phyloP scores from a whole-genome alignment of 2,113 vertebrate species.

The Ptilonorhynchus violaceus region DNA sequence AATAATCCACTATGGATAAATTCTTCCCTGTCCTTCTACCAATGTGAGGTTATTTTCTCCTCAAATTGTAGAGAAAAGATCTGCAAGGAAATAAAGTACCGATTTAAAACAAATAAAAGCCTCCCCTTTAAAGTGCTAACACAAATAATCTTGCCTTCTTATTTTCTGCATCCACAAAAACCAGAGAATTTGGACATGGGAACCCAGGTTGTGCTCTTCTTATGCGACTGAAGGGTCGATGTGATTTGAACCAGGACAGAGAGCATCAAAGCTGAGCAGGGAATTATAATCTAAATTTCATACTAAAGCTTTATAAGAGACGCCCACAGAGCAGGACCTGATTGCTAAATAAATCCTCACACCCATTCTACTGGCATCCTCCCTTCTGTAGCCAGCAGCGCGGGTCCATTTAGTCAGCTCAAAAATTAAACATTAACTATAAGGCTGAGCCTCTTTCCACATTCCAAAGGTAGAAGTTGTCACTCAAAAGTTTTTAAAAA shows the following conservation, averaged over 20 bases:
- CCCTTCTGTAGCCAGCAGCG: background rate
- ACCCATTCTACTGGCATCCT: background rate
- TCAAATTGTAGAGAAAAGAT: background rate
- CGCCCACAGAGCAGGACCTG: background rate
- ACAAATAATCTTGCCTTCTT: background rate
- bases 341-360: constrained; percentile 40
- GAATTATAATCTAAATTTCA: background rate
- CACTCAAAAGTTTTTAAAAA: constrained; percentile 25
- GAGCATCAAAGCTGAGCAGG: background rate
- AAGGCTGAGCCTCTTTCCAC: background rate
- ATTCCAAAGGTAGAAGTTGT: constrained; percentile 27
- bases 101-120: background rate
- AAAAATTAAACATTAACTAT: constrained; percentile 27
- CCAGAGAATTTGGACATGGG: background rate
- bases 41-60: background rate
- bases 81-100: background rate
- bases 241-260: constrained; percentile 4
- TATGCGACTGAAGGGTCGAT: background rate
- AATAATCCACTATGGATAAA: background rate
- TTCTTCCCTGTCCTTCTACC: background rate
- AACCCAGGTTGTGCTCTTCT: background rate
- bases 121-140: background rate
- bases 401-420: constrained; percentile 10
- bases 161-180: background rate
- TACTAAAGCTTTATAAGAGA: constrained; percentile 23